Evolutionary conservation across 2,888 invertebrate species (phyloP).

Genomic region (Tipula vernalis): DNA sequence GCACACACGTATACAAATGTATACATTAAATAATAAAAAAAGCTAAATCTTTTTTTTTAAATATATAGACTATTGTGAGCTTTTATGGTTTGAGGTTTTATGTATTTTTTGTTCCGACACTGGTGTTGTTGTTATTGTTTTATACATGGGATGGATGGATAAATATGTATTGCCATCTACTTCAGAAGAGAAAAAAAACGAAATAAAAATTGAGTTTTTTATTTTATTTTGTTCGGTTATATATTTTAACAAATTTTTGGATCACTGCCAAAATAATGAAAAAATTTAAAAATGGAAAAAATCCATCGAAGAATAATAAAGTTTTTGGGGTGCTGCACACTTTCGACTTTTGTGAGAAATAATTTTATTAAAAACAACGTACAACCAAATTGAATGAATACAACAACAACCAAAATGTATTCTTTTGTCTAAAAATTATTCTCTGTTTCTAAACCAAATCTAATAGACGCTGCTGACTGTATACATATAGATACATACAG

Average conservation of each 20-base stretch:
- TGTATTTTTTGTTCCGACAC: not conserved
- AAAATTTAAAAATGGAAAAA: not conserved
- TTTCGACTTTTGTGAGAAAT: not conserved
- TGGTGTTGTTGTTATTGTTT: not conserved
- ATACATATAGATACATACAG: too few species aligned
- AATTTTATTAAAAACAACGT: not conserved
- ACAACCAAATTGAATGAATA: not conserved
- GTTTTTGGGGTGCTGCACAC: not conserved
- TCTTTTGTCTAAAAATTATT: not conserved
- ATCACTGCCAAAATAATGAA: not conserved
- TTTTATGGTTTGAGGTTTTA: not conserved
- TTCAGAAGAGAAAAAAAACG: not conserved
- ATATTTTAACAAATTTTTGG: not conserved
- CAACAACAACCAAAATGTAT: not conserved
- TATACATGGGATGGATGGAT: not conserved
- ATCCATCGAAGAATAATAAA: not conserved
- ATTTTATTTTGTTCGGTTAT: not conserved
- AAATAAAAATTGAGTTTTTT: not conserved
- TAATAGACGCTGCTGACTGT: not conserved
- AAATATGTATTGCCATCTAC: not conserved
- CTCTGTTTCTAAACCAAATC: not conserved
- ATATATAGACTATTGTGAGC: not conserved
- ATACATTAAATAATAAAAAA: not conserved
- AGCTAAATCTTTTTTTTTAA: not conserved
- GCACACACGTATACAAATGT: not conserved